Conservation (phyloP, 2,113 vertebrate genomes). For the Tragelaphus scriptus region DNA sequence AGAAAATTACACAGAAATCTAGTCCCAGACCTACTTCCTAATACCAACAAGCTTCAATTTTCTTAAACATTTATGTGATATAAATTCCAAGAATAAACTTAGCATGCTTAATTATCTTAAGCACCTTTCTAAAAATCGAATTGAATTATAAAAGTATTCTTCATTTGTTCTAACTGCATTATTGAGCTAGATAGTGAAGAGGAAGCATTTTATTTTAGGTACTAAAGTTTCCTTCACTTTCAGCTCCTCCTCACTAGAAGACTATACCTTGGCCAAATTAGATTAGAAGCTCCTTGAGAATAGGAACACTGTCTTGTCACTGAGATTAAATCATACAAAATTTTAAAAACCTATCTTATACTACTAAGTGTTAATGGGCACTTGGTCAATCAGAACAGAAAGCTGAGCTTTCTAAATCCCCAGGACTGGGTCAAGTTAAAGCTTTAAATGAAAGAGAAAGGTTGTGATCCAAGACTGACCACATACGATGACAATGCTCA, state of each 20-base stretch:
- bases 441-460: neutral
- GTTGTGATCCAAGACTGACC: neutral
- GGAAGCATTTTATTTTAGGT: neutral
- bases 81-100: neutral
- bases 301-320: neutral
- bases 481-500: neutral
- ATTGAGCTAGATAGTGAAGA: neutral
- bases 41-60: neutral
- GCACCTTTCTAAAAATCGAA: neutral
- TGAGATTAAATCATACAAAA: neutral
- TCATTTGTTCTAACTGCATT: neutral
- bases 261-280: neutral
- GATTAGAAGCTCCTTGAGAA: neutral
- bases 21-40: constrained; percentile 1
- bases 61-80: neutral
- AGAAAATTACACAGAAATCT: neutral
- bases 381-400: neutral
- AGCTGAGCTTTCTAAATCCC: neutral
- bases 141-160: neutral
- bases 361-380: neutral
- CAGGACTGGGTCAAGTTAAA: neutral
- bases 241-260: neutral
- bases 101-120: neutral
- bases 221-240: neutral
- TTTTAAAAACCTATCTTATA: neutral